Percentiles rank a stretch among this genome's conserved stretches.
Evolutionary conservation across 37 sponge, comb jelly and placozoan genomes (phyloP).

Genomic region (Chondrosia reniformis): DNA sequence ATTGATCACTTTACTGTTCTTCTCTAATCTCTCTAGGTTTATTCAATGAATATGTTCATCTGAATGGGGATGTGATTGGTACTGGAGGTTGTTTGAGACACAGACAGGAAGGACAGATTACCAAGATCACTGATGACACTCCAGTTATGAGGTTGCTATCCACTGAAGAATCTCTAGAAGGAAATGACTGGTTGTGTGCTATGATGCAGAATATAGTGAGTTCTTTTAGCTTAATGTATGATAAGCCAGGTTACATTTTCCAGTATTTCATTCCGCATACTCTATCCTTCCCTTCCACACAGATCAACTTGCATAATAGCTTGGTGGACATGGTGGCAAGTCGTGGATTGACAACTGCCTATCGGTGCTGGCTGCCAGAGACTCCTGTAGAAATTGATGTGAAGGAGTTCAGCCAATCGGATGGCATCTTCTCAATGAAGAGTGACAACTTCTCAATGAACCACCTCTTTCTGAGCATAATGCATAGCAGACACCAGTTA

Average conservation of each 20-base stretch:
- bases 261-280: too few species aligned
- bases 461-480: slow-evolving; percentile 57
- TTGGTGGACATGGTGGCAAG: slow-evolving; percentile 3
- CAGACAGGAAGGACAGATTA: slow-evolving; percentile 57
- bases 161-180: slow-evolving; percentile 46
- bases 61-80: slow-evolving; percentile 86
- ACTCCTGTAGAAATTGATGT: neutral
- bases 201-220: slow-evolving; percentile 61
- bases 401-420: neutral
- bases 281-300: too few species aligned
- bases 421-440: neutral
- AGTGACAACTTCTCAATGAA: slow-evolving; percentile 14
- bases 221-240: slow-evolving; percentile 25
- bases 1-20: too few species aligned
- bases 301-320: neutral
- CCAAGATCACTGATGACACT: slow-evolving; percentile 59
- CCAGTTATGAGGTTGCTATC: slow-evolving; percentile 70
- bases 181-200: slow-evolving; percentile 73
- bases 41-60: slow-evolving; percentile 79
- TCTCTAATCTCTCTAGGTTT: too few species aligned
- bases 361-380: neutral
- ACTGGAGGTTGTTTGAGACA: slow-evolving; percentile 73
- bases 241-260: too few species aligned
- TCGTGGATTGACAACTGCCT: neutral
- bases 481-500: slow-evolving; percentile 58